Conservation (phyloP, 2,797 vertebrate genomes). For the Acrocephalus scirpaceus region DNA sequence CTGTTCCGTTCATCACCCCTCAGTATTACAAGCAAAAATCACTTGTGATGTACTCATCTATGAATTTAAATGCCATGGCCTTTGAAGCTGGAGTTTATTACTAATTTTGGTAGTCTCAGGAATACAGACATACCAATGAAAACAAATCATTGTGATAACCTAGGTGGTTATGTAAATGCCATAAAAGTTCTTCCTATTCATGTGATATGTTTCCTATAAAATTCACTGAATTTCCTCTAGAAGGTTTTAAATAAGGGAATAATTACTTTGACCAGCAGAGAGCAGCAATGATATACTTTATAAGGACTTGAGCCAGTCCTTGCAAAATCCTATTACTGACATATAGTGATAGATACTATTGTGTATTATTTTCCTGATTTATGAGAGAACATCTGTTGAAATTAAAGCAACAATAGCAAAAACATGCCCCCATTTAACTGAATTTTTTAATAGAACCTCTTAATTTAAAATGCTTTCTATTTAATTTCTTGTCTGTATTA, state of each 20-base stretch:
- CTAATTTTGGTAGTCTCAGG: not conserved
- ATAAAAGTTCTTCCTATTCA: not conserved
- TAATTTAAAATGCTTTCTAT: not conserved
- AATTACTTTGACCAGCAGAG: conserved; percentile 79
- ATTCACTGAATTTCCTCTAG: not conserved
- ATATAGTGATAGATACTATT: not conserved
- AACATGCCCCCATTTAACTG: not conserved
- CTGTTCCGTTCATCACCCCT: not conserved
- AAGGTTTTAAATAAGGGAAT: conserved; percentile 35
- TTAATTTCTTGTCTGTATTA: not conserved
- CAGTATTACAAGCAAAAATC: not conserved
- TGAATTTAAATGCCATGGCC: not conserved
- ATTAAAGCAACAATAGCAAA: not conserved
- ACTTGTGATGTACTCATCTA: not conserved
- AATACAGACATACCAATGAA: not conserved
- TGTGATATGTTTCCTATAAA: not conserved
- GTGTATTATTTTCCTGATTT: not conserved
- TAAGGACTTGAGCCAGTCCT: not conserved
- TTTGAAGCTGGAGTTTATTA: not conserved
- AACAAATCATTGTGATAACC: not conserved
- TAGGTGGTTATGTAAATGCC: not conserved
- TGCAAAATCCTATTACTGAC: not conserved
- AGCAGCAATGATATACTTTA: conserved; percentile 77
- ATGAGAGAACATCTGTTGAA: not conserved
- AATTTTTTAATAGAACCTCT: not conserved